Percentiles rank a stretch among this genome's conserved stretches.
Conservation (phyloP, 2,888 invertebrate species). For the Parascotia fuliginaria region DNA sequence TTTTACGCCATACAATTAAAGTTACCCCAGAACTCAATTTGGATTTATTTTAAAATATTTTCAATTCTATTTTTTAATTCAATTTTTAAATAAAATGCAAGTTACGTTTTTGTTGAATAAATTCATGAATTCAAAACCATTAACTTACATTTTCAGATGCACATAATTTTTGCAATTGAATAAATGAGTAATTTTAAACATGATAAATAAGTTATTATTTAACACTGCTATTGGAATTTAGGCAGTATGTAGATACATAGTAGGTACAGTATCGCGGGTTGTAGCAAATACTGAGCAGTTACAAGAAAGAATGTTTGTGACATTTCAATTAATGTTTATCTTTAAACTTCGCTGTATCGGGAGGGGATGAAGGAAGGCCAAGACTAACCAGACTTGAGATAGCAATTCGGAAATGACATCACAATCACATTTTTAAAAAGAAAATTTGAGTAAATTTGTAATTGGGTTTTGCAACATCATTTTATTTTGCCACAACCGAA, state of each 20-base stretch:
- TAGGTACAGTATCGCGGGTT: conserved; percentile 26
- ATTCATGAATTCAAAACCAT: too few relatives aligned
- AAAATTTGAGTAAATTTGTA: not conserved
- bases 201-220: too few relatives aligned
- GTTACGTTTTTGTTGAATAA: too few relatives aligned
- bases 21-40: too few relatives aligned
- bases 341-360: conserved; percentile 56
- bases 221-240: conserved; percentile 10
- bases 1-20: too few relatives aligned
- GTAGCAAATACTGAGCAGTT: conserved; percentile 32
- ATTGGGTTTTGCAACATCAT: not conserved
- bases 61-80: too few relatives aligned
- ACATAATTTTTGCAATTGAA: too few relatives aligned
- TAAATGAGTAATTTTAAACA: too few relatives aligned
- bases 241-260: conserved; percentile 7
- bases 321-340: conserved; percentile 75
- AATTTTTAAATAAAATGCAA: too few relatives aligned
- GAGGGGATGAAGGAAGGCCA: conserved; percentile 33
- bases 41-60: too few relatives aligned
- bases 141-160: too few relatives aligned
- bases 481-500: not conserved
- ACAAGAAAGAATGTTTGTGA: conserved; percentile 63
- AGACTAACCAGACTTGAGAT: conserved; percentile 41
- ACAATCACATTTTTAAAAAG: conserved; percentile 33
- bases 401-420: conserved; percentile 30